phyloP scores from a whole-genome alignment of 2,113 vertebrate genomes.

The Semicossyphus pulcher region DNA sequence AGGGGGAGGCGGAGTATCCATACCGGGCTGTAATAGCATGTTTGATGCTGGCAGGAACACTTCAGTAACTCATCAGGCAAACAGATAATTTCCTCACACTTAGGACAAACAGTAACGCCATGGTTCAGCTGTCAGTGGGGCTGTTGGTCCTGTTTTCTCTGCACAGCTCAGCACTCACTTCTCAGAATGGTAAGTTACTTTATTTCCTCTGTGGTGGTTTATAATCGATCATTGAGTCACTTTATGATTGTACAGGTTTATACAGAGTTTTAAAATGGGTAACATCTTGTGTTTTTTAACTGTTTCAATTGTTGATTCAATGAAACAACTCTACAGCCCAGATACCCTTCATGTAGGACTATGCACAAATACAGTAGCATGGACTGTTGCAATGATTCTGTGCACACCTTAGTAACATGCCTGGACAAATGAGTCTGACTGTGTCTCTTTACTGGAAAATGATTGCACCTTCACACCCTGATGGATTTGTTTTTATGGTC shows the following conservation, averaged over 20 bases:
- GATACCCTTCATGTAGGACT: not conserved
- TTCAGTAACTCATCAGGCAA: constrained; percentile 7
- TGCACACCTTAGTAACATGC: not conserved
- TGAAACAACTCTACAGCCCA: too few species aligned
- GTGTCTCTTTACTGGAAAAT: too few species aligned
- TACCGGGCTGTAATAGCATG: constrained; percentile 17
- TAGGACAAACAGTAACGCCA: constrained; percentile 15
- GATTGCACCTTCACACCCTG: too few species aligned
- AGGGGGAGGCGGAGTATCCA: constrained; percentile 39
- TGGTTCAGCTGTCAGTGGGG: constrained; percentile 24
- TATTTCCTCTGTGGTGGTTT: not conserved
- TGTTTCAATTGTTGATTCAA: not conserved
- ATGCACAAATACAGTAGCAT: not conserved
- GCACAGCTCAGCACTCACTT: constrained; percentile 20
- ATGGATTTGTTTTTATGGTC: too few species aligned
- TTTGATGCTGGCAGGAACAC: constrained; percentile 2
- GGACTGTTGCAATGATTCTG: not conserved
- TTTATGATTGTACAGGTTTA: not conserved
- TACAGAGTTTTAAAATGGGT: not conserved
- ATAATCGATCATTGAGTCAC: not conserved
- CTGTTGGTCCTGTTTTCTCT: constrained; percentile 51
- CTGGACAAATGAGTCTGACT: too few species aligned
- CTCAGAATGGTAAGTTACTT: constrained; percentile 65
- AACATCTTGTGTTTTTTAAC: not conserved
- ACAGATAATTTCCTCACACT: not conserved